Conservation (phyloP, 2,113 vertebrate genomes). For the Pseudopipra pipra region DNA sequence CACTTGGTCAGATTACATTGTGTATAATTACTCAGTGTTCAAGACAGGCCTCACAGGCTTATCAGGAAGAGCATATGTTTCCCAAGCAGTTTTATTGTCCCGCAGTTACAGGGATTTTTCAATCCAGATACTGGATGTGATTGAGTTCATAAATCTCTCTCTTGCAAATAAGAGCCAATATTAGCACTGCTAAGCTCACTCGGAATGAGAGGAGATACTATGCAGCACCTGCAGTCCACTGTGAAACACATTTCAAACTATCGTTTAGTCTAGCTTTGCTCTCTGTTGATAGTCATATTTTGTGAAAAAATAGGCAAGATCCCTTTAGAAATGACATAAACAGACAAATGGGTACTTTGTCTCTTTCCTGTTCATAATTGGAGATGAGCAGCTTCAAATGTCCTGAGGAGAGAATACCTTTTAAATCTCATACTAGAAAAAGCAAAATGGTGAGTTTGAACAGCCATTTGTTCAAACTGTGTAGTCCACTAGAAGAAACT, state of each 20-base stretch:
- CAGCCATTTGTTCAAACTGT: background rate
- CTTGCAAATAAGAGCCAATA: background rate
- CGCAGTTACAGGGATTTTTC: background rate
- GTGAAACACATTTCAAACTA: background rate
- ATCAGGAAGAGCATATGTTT: background rate
- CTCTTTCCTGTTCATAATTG: background rate
- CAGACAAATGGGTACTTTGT: background rate
- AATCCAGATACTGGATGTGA: background rate
- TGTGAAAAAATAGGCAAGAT: background rate
- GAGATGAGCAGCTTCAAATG: background rate
- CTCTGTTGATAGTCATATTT: background rate
- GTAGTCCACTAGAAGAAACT: background rate
- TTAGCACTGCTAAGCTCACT: background rate
- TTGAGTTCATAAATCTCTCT: background rate
- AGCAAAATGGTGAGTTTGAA: background rate
- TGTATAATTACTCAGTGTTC: background rate
- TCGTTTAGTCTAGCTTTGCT: background rate
- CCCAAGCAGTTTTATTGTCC: background rate
- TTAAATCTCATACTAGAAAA: background rate
- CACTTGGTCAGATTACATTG: background rate
- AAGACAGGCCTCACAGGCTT: background rate
- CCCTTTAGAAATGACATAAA: background rate
- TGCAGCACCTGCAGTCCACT: background rate
- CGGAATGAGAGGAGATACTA: background rate
- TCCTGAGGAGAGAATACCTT: background rate